Conservation (phyloP, 1,140 invertebrate species). For the Hermetia illucens region DNA sequence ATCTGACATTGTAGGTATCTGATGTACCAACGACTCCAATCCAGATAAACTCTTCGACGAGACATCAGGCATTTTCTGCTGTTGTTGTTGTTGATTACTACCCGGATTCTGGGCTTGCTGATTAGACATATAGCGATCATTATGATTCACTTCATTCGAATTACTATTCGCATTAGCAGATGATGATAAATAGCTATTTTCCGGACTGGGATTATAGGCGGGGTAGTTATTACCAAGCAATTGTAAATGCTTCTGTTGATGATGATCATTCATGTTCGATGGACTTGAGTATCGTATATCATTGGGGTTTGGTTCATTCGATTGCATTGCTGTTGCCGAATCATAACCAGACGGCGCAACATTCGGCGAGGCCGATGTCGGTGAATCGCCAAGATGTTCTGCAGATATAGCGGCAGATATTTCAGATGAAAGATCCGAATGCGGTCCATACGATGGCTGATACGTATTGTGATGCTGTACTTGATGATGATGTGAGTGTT, state of each 20-base stretch:
- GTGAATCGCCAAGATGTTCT: conserved; percentile 42
- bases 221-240: conserved; percentile 5
- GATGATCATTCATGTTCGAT: conserved; percentile 22
- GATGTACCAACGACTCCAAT: conserved; percentile 76
- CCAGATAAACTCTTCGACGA: conserved; percentile 77
- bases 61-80: conserved; percentile 46
- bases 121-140: not conserved
- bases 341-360: conserved; percentile 64
- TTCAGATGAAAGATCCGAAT: conserved; percentile 59
- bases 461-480: conserved; percentile 10
- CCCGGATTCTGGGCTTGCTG: not conserved
- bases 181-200: conserved; percentile 2
- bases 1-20: conserved; percentile 79
- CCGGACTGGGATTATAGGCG: conserved; percentile 9
- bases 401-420: conserved; percentile 64
- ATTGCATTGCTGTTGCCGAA: conserved; percentile 45
- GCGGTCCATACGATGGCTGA: conserved; percentile 40
- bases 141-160: not conserved
- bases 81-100: not conserved
- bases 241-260: conserved; percentile 8
- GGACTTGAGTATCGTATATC: conserved; percentile 40
- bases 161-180: not conserved
- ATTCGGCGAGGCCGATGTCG: conserved; percentile 47
- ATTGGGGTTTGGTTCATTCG: conserved; percentile 29
- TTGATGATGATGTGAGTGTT: conserved; percentile 5